Conservation (phyloP, 2,113 vertebrate genomes). For the Triplophysa tibetana region DNA sequence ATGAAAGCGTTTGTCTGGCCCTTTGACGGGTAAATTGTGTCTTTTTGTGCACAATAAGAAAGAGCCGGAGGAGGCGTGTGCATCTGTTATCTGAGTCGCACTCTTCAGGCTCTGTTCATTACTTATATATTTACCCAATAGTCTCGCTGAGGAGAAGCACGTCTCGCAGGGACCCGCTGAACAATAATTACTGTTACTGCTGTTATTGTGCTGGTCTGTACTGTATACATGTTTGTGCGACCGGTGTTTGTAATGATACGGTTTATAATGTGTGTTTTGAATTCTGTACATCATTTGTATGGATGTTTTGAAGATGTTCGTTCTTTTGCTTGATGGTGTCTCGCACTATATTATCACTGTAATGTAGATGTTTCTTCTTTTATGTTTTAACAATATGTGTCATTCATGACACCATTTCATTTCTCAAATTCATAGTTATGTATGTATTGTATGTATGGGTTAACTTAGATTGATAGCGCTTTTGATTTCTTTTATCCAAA, state of each 20-base stretch:
- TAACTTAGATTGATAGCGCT: no score
- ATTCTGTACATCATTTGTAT: not conserved
- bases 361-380: not conserved
- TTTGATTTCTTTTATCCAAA: no score
- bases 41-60: slow-evolving; percentile 25
- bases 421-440: not conserved
- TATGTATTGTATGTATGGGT: not conserved
- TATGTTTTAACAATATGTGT: not conserved
- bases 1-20: slow-evolving; percentile 53
- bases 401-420: slow-evolving; percentile 10
- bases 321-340: not conserved
- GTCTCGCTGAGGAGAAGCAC: slow-evolving; percentile 1
- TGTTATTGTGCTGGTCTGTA: not conserved
- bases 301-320: not conserved
- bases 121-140: slow-evolving; percentile 34
- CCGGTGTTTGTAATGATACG: slow-evolving; percentile 6
- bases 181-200: not conserved
- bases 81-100: slow-evolving; percentile 34
- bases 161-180: not conserved
- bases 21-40: slow-evolving; percentile 45
- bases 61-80: slow-evolving; percentile 29
- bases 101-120: slow-evolving; percentile 38
- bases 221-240: slow-evolving; percentile 4
- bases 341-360: not conserved
- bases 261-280: not conserved